A percentile compares a stretch with the other conserved stretches of the same genome.
Conservation (phyloP, 2,888 invertebrate species). For the Thumatha senex region DNA sequence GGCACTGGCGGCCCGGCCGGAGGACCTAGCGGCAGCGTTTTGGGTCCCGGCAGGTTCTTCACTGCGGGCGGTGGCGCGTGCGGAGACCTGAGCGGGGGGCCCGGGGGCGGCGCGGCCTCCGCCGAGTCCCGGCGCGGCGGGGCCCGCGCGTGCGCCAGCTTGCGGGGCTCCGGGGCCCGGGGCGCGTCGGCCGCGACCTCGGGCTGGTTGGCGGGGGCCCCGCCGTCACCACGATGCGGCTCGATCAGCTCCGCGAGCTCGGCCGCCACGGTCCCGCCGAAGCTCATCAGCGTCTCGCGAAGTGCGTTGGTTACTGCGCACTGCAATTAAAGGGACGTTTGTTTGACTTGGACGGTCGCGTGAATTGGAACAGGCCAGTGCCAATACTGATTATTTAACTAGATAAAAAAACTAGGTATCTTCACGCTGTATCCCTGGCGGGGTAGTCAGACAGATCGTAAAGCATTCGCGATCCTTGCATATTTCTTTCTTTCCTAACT, state of each 20-base stretch:
- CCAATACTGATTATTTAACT: no score
- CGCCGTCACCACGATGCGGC: constrained; percentile 31
- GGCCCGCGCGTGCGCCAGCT: constrained; percentile 40
- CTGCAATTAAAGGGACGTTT: constrained; percentile 51
- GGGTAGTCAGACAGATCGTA: no score
- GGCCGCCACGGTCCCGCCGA: constrained; percentile 67
- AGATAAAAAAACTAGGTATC: no score
- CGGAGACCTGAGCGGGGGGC: constrained; percentile 27
- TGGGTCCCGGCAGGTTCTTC: constrained; percentile 11
- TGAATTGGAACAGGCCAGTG: no score
- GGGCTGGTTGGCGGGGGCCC: constrained; percentile 20
- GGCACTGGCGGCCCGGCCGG: constrained; percentile 19
- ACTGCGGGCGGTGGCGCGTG: constrained; percentile 20
- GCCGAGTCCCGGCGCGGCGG: constrained; percentile 39
- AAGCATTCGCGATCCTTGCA: no score
- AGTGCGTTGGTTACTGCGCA: constrained; percentile 76
- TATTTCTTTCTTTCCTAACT: no score
- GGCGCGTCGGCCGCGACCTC: constrained; percentile 46
- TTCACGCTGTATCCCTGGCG: no score
- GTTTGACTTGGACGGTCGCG: no score
- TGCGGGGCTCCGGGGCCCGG: constrained; percentile 47
- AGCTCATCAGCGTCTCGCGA: constrained; percentile 72
- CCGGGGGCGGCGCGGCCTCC: constrained; percentile 19
- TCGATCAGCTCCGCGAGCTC: constrained; percentile 63
- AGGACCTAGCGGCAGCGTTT: constrained; percentile 11